phyloP scores from a whole-genome alignment of 2,888 invertebrate genomes.

The Microctonus hyperodae region DNA sequence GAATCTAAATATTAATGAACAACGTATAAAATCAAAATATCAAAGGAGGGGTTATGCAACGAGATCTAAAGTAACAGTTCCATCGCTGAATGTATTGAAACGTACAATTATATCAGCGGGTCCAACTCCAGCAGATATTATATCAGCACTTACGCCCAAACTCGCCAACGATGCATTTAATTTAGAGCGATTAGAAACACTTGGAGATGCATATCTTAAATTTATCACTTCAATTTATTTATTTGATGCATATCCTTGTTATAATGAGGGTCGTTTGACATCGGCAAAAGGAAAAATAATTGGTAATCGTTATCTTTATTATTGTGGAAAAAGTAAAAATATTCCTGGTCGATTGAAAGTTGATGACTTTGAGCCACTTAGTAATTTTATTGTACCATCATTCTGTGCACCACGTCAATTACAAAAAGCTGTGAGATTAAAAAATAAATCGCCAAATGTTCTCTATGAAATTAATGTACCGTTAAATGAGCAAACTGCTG shows the following conservation, averaged over 20 bases:
- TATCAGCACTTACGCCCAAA: slow-evolving; percentile 74
- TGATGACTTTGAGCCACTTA: slow-evolving; percentile 70
- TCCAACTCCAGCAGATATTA: slow-evolving; percentile 53
- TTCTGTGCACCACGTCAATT: slow-evolving; percentile 70
- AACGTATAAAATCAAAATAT: slow-evolving; percentile 16
- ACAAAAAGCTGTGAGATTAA: slow-evolving; percentile 58
- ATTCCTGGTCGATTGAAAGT: slow-evolving; percentile 68
- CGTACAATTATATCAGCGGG: slow-evolving; percentile 35
- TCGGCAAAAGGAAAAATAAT: slow-evolving; percentile 74
- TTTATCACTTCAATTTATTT: slow-evolving; percentile 77
- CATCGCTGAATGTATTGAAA: slow-evolving; percentile 41
- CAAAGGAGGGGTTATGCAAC: slow-evolving; percentile 29
- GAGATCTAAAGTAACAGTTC: slow-evolving; percentile 34
- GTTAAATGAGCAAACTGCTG: slow-evolving; percentile 62
- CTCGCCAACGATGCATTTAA: slow-evolving; percentile 79
- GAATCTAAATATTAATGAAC: slow-evolving; percentile 40
- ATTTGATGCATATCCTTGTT: slow-evolving; percentile 72
- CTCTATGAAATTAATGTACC: slow-evolving; percentile 65
- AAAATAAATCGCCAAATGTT: slow-evolving; percentile 63
- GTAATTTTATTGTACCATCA: slow-evolving; percentile 84
- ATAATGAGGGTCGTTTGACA: slow-evolving; percentile 82
- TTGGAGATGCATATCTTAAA: slow-evolving; percentile 91
- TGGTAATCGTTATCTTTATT: slow-evolving; percentile 87
- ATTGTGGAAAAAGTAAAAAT: slow-evolving; percentile 66
- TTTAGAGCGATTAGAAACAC: slow-evolving; percentile 83